A percentile compares a stretch with the other conserved stretches of the same genome.
Conservation (phyloP, 2,797 vertebrate species). For the Etheostoma nigrum region DNA sequence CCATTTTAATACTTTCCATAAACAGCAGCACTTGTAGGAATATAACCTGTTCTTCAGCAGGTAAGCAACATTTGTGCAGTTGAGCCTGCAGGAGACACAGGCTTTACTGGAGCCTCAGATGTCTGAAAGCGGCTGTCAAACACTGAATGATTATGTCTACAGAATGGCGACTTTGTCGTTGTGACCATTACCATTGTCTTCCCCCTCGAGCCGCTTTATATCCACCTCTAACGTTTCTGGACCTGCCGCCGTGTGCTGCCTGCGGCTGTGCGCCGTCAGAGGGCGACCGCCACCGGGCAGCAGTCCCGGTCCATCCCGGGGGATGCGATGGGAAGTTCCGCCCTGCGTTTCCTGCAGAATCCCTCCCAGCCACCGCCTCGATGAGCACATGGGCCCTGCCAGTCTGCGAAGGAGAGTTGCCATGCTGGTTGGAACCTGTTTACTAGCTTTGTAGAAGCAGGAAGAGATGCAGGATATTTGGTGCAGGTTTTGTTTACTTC, state of each 20-base stretch:
- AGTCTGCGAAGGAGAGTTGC: slow-evolving; percentile 52
- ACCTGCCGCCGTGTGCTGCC: slow-evolving; percentile 47
- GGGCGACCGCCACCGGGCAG: not conserved
- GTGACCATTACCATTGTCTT: slow-evolving; percentile 73
- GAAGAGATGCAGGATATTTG: slow-evolving; percentile 51
- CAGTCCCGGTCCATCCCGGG: slow-evolving; percentile 1
- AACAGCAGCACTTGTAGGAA: not conserved
- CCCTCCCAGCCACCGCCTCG: not conserved
- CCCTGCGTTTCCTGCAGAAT: slow-evolving; percentile 9
- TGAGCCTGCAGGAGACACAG: no score
- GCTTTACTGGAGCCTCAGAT: no score
- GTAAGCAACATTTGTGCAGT: not conserved
- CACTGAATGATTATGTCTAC: not conserved
- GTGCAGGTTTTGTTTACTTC: slow-evolving; percentile 21
- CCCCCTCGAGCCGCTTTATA: slow-evolving; percentile 70
- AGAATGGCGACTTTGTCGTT: not conserved
- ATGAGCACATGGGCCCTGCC: not conserved
- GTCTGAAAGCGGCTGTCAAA: not conserved
- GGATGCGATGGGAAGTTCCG: not conserved
- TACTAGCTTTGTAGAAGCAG: not conserved
- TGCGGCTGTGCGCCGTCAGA: slow-evolving; percentile 28
- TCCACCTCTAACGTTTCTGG: slow-evolving; percentile 71
- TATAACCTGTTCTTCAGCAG: not conserved
- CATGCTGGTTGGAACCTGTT: slow-evolving; percentile 27
- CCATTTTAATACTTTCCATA: not conserved